Conservation (phyloP, 30 jellyfish, hydroid and myxozoan species). For the Haliclystus octoradiatus region DNA sequence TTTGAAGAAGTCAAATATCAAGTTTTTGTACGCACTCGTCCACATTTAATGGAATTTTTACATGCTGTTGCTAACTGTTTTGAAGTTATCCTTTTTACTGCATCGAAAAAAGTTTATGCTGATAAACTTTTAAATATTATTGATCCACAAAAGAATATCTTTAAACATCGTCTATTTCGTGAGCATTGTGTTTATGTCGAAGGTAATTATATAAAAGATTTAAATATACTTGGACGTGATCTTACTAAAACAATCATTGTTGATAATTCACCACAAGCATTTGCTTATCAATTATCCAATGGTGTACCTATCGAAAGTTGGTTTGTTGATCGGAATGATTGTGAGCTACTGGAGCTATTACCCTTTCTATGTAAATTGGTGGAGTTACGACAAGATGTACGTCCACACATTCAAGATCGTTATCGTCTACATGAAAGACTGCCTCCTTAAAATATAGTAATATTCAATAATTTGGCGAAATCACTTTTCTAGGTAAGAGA, state of each 20-base stretch:
- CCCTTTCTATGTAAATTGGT: conserved; percentile 91
- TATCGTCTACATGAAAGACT: conserved; percentile 90
- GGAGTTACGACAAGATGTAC: conserved; percentile 79
- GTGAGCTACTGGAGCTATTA: conserved; percentile 76
- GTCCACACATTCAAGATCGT: conserved; percentile 96
- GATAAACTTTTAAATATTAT: conserved; percentile 80
- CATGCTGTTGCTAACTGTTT: conserved; percentile 67
- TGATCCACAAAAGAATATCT: conserved; percentile 74
- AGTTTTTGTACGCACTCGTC: conserved; percentile 84
- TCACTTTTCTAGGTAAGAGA: no score
- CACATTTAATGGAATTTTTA: conserved; percentile 69
- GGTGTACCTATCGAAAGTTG: conserved; percentile 98
- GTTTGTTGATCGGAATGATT: conserved; percentile 92
- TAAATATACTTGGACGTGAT: conserved; percentile 86
- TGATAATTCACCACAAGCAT: conserved; percentile 97
- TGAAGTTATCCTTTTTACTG: conserved; percentile 91
- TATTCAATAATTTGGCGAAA: no score
- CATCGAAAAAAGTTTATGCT: conserved; percentile 91
- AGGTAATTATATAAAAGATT: conserved; percentile 94
- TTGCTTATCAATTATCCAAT: conserved; percentile 91
- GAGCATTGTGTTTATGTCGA: conserved; percentile 91
- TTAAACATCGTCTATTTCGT: conserved; percentile 88
- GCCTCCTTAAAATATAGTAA: conserved; percentile 50
- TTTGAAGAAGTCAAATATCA: conserved; percentile 66
- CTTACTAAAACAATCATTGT: conserved; percentile 74